These are phyloP conservation scores for Ptyas mucosa DNA, from an alignment of 2,113 vertebrate genomes.

Conservation along the genomic window DNA sequence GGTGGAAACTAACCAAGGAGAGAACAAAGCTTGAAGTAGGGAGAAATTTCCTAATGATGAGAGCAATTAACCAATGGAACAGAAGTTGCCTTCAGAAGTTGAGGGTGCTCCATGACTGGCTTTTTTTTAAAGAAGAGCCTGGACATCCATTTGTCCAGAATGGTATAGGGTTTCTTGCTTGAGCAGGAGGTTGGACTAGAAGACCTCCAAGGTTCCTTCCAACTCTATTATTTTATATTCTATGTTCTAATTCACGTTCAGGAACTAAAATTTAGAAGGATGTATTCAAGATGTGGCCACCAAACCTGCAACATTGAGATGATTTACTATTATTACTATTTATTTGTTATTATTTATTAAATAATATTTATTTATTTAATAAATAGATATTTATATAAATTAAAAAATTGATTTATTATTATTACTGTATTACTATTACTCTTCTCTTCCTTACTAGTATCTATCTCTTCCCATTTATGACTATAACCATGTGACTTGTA, in stretches of 20 bases:
- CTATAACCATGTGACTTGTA: too few species aligned
- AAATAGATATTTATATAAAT: too few species aligned
- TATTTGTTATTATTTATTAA: too few species aligned
- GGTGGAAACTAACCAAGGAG: not conserved
- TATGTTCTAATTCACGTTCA: not conserved
- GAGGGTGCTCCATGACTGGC: too few species aligned
- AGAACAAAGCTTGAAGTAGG: not conserved
- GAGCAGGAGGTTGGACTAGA: not conserved
- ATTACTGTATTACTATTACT: too few species aligned
- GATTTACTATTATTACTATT: too few species aligned
- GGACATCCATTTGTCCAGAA: too few species aligned
- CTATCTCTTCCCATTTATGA: too few species aligned
- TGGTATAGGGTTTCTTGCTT: not conserved
- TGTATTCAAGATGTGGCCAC: not conserved
- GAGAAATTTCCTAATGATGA: not conserved
- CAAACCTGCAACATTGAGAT: not conserved
- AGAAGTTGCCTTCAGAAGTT: too few species aligned
- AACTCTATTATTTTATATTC: not conserved
- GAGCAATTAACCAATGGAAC: not conserved
- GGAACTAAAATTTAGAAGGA: not conserved
- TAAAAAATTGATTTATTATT: too few species aligned
- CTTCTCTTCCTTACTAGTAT: too few species aligned
- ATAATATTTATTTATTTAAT: too few species aligned
- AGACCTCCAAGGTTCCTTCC: not conserved
- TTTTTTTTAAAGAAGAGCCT: not conserved